Conservation (phyloP, 2,797 vertebrate species). For the Botia almorhae region DNA sequence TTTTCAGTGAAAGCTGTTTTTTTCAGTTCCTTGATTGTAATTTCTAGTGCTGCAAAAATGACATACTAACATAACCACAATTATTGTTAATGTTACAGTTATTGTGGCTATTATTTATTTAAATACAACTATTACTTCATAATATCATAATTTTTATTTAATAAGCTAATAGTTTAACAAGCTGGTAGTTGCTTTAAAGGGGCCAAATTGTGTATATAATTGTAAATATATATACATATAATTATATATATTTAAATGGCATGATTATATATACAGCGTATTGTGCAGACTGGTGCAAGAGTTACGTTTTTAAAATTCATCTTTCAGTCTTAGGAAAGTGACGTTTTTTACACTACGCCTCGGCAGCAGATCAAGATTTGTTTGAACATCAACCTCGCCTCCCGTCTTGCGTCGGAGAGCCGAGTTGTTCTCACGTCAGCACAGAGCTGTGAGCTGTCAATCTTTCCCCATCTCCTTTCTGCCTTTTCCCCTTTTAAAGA, state of each 20-base stretch:
- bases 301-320: slow-evolving; percentile 35
- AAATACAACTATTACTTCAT: too few relatives aligned
- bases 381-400: slow-evolving; percentile 55
- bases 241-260: not conserved
- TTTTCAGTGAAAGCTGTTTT: too few relatives aligned
- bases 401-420: slow-evolving; percentile 40
- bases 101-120: too few relatives aligned
- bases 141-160: too few relatives aligned
- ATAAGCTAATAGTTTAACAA: too few relatives aligned
- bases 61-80: too few relatives aligned
- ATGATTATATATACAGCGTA: not conserved
- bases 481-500: slow-evolving; percentile 53
- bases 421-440: slow-evolving; percentile 55
- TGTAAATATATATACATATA: too few relatives aligned
- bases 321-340: slow-evolving; percentile 29
- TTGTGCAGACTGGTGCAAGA: slow-evolving; percentile 3
- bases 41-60: too few relatives aligned
- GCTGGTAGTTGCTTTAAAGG: too few relatives aligned
- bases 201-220: too few relatives aligned
- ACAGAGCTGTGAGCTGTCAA: slow-evolving; percentile 61
- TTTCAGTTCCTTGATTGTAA: too few relatives aligned
- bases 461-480: slow-evolving; percentile 46
- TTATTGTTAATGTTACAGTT: too few relatives aligned
- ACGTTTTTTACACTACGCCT: slow-evolving; percentile 4
- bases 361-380: slow-evolving; percentile 55